Evolutionary conservation across 2,888 invertebrate genomes (phyloP).

Genomic region (Ypsolopha sequella): DNA sequence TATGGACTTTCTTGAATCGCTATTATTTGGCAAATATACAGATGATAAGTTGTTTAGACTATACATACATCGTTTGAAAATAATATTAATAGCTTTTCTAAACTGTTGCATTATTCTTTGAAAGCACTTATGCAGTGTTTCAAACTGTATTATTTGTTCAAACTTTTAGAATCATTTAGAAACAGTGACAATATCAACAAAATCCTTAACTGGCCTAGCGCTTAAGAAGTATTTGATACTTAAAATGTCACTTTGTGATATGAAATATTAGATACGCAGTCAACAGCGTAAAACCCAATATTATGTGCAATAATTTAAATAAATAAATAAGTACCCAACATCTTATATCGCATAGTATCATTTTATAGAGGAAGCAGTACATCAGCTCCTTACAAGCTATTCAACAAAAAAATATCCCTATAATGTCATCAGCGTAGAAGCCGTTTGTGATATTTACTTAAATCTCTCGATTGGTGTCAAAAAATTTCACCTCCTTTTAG

Average conservation of each 20-base stretch:
- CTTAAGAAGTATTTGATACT: background rate
- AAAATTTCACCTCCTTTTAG: background rate
- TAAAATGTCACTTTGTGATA: background rate
- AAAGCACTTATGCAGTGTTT: no score
- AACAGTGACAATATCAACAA: no score
- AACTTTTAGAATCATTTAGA: no score
- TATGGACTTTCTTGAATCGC: no score
- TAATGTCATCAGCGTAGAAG: background rate
- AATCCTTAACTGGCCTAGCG: background rate
- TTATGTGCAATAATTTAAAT: background rate
- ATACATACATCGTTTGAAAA: no score
- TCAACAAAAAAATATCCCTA: slow-evolving; percentile 34
- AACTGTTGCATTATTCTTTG: no score
- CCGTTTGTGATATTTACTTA: background rate
- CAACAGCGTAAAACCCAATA: no score
- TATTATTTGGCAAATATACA: no score
- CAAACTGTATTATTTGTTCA: no score
- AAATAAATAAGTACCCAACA: background rate
- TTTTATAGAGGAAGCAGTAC: slow-evolving; percentile 28
- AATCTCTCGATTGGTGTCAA: background rate
- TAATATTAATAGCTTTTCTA: no score
- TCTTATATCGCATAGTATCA: background rate
- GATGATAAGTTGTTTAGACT: no score
- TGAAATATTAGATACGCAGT: no score
- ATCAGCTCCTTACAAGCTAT: slow-evolving; percentile 36